Evolutionary conservation across 1,140 invertebrate genomes (phyloP), one percentile per base, ranked within the genome.

Genomic region (Microplitis demolitor): DNA sequence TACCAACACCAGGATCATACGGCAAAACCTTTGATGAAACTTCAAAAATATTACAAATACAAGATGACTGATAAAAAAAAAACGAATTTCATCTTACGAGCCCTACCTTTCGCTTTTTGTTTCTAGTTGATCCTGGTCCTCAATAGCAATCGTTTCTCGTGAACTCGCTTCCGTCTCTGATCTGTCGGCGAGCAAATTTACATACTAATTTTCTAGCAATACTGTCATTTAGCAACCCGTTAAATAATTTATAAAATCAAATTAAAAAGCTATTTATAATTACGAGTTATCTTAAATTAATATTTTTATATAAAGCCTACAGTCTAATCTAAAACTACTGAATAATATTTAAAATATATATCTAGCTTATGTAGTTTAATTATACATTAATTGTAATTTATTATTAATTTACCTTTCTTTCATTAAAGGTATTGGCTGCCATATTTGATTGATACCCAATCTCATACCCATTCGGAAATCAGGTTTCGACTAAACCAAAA

Each of bases 391-490:
- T 89, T 90, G 39, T 45, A 9, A 45, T 6, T 9, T 5, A 45
- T 45, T 3, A 8, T 45, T 45, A 45, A 45, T 45, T 45, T 87
- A 92, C 91, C 87, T 88, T 75, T 88, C 85, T 54, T 87, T 83
- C 4, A 86, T 78, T 61, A 88, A 70, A 0, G 91, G 90, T 72
- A 91, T 81, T 4, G 93, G 93, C 77, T 93, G 91, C 93, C 93
- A 94, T 77, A 93, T 90, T 88, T 91, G 90, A 79, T 89, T 89
- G 5, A 91, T 89, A 4, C 91, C 92, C 69, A 91, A 83, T 76
- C 93, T 83, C 35, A 90, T 84, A 4, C 92, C 92, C 76, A 91
- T 89, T 54, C 90, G 89, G 74, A 93, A 93, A 72, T 91, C 90
- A 77, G 90, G 89, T 78, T 90, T 91, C 73, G 91, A 90, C 92